Evolutionary conservation across 2,797 vertebrate species (phyloP).

Genomic region (Megaceryle alcyon): DNA sequence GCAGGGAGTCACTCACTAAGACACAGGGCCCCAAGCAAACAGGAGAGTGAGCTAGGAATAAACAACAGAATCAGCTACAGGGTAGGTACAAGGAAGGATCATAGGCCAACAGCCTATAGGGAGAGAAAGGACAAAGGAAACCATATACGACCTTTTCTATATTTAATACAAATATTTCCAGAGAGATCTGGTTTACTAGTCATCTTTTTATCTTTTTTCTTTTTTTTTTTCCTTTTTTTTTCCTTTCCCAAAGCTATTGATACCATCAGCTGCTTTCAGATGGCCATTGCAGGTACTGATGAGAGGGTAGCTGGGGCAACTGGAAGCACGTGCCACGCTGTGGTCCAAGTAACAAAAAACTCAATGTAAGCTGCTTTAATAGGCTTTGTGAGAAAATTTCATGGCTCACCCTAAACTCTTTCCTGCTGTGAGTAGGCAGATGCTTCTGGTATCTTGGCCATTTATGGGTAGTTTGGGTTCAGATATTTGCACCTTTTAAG

Average conservation of each 20-base stretch:
- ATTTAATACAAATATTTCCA: constrained; percentile 28
- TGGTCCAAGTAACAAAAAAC: background rate
- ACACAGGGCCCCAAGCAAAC: background rate
- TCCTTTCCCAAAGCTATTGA: background rate
- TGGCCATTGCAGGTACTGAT: background rate
- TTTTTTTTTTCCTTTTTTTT: fast-evolving
- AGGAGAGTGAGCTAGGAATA: constrained; percentile 32
- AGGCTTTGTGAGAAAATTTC: background rate
- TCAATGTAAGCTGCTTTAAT: background rate
- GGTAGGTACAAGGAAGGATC: constrained; percentile 31
- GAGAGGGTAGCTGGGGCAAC: background rate
- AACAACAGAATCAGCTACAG: constrained; percentile 61
- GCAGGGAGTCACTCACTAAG: constrained; percentile 20
- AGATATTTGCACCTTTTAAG: constrained; percentile 7
- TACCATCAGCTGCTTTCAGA: background rate
- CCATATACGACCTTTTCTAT: background rate
- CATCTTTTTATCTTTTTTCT: background rate
- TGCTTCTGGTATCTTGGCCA: background rate
- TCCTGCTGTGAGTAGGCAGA: background rate
- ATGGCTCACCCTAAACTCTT: background rate
- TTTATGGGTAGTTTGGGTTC: background rate
- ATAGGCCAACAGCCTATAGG: constrained; percentile 10
- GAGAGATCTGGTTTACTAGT: background rate
- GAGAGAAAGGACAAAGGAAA: constrained; percentile 50
- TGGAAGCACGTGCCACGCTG: fast-evolving